Conservation (phyloP, 2,888 invertebrate genomes). For the Cheilosia scutellata region DNA sequence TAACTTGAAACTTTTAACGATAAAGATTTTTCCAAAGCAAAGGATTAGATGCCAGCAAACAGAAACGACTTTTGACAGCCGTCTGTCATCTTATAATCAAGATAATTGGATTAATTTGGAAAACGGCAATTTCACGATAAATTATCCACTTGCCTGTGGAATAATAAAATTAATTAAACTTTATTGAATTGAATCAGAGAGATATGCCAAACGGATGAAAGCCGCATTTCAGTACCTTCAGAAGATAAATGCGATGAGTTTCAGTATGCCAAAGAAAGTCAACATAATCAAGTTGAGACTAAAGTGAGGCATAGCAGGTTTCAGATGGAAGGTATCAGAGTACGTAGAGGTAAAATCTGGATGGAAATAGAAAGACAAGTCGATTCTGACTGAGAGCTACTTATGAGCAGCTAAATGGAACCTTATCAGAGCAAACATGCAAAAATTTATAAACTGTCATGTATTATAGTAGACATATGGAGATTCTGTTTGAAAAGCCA, state of each 20-base stretch:
- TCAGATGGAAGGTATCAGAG: no score
- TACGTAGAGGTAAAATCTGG: no score
- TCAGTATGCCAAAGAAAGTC: background rate
- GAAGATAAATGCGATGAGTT: conserved; percentile 5
- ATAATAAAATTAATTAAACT: conserved; percentile 69
- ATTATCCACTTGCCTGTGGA: conserved; percentile 62
- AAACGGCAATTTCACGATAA: conserved; percentile 68
- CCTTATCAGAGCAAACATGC: no score
- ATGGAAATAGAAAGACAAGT: no score
- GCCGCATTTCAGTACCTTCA: background rate
- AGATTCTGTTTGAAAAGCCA: no score
- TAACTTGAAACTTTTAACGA: conserved; percentile 19
- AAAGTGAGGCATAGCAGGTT: no score
- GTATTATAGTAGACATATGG: no score
- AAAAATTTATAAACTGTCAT: no score
- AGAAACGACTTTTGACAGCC: conserved; percentile 59
- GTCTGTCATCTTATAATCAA: conserved; percentile 70
- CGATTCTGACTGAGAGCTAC: no score
- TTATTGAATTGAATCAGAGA: conserved; percentile 50
- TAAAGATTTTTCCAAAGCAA: conserved; percentile 25
- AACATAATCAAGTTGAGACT: background rate
- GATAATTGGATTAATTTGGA: conserved; percentile 72
- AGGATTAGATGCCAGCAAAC: conserved; percentile 21
- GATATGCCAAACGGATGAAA: background rate
- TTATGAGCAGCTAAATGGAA: no score